Base-by-base conservation (phyloP, 2,888 invertebrate species). In the Eristalis tenax region DNA sequence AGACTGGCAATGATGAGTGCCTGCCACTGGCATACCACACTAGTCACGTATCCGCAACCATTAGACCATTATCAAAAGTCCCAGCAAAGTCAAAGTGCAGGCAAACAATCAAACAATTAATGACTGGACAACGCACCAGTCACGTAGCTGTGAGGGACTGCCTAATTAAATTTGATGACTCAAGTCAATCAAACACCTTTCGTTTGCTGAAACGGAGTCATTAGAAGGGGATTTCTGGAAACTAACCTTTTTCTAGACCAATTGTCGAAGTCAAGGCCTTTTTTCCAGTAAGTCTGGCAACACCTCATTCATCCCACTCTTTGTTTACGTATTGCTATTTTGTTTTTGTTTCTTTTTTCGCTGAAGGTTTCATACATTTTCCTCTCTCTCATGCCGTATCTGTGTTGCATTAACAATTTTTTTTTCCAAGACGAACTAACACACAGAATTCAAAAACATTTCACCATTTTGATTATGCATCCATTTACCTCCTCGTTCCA, bases 321-420 rank as follows among this genome's bases (percentile, higher is more conserved):
- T 63, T 73, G 73, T 73, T 64, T 73, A 73, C 61, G 40, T 63
- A 63, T 63, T 32, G 63, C 28, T 28, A 23, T 59, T 73, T 18
- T 50, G 18, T 61, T 63, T 63, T 73, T 40, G 35, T 32, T 32
- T 50, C n/a, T 1, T 64, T 43, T 63, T 59, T 28, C 59, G 23
- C 13, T 22, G 23, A 59, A 26, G 26, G 26, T 59, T 59, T 23
- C 26, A 1, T 22, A 23, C 26, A 26, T 61, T 63, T 28, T 18
- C 35, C 43, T 59, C 40, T 56, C 40, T 59, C 13, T 23, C 59
- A 15, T 22, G 59, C 23, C 11, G 22, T 15, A 23, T 59, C 32
- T 32, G 32, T 1, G 10, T 32, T 32, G 59, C 26, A 26, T 23
- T 26, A 18, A 50, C 50, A 23, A 59, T 26, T 59, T 26, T n/a